A percentile compares a stretch with the other conserved stretches of the same genome.
phyloP scores from a whole-genome alignment of 2,888 invertebrate species.

The Tupiocoris notatus region DNA sequence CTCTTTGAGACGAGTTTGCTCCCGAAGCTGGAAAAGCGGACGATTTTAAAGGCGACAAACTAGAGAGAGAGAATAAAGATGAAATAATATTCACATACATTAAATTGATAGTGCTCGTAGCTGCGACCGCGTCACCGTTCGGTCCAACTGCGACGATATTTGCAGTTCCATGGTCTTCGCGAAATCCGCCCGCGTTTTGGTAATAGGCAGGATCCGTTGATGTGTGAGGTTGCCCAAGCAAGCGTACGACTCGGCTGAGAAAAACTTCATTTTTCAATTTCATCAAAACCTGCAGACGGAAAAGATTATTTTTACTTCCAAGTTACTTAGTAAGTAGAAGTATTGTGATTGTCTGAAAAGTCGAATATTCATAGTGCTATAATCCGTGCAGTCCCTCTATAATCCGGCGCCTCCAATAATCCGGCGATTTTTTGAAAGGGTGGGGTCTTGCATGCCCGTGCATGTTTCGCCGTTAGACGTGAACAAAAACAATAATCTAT shows the following conservation, averaged over 20 bases:
- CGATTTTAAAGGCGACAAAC: not conserved
- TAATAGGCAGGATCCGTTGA: slow-evolving; percentile 52
- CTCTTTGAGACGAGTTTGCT: slow-evolving; percentile 72
- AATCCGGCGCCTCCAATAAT: too few relatives aligned
- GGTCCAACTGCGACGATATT: slow-evolving; percentile 74
- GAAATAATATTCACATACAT: slow-evolving; percentile 59
- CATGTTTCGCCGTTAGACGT: too few relatives aligned
- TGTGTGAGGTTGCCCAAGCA: slow-evolving; percentile 68
- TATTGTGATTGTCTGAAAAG: too few relatives aligned
- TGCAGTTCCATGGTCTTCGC: slow-evolving; percentile 64
- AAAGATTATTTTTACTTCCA: not conserved
- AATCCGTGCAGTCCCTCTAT: too few relatives aligned
- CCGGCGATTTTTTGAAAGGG: too few relatives aligned
- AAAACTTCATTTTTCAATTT: slow-evolving; percentile 65
- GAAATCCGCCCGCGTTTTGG: slow-evolving; percentile 45
- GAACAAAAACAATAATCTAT: too few relatives aligned
- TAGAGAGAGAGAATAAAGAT: too few relatives aligned
- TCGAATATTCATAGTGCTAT: too few relatives aligned
- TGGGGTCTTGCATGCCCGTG: too few relatives aligned
- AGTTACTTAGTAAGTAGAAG: too few relatives aligned
- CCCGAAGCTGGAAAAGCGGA: slow-evolving; percentile 57
- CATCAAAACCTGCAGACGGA: slow-evolving; percentile 57
- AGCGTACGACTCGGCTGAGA: slow-evolving; percentile 60
- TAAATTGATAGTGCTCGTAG: slow-evolving; percentile 83
- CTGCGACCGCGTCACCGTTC: slow-evolving; percentile 85